Evolutionary conservation across 1,140 invertebrate species (phyloP).

Genomic region (Scaptomyza graminum): DNA sequence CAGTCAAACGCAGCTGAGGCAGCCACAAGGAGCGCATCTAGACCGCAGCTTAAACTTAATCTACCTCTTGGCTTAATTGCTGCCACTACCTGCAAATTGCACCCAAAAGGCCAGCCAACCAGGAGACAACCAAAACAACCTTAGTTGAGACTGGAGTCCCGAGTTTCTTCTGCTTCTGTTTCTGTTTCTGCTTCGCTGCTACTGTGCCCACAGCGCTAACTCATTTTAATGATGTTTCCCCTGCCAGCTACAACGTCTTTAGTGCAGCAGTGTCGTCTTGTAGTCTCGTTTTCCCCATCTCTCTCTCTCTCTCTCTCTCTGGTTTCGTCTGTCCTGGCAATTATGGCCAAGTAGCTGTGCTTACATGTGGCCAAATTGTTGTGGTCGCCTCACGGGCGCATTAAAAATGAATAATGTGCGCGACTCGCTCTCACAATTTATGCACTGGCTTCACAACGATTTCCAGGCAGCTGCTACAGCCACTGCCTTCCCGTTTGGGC

Average conservation of each 20-base stretch:
- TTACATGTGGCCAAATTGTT: slow-evolving; percentile 82
- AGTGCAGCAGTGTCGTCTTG: slow-evolving; percentile 65
- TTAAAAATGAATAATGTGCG: slow-evolving; percentile 82
- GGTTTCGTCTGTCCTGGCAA: slow-evolving; percentile 49
- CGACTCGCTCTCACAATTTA: slow-evolving; percentile 72
- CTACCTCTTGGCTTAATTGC: slow-evolving; percentile 81
- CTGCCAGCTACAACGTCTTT: slow-evolving; percentile 39
- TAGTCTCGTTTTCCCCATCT: slow-evolving; percentile 11
- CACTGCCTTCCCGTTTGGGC: slow-evolving; percentile 13
- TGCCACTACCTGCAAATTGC: slow-evolving; percentile 77
- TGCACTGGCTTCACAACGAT: slow-evolving; percentile 59
- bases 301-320: slow-evolving; percentile 1
- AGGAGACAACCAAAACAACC: slow-evolving; percentile 26
- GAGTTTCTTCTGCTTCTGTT: slow-evolving; percentile 9
- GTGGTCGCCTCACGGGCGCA: slow-evolving; percentile 71
- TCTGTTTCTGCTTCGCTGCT: slow-evolving; percentile 6
- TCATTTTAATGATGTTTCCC: slow-evolving; percentile 76
- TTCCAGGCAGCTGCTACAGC: slow-evolving; percentile 15
- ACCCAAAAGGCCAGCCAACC: slow-evolving; percentile 66
- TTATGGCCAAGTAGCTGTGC: slow-evolving; percentile 78
- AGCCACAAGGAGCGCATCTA: slow-evolving; percentile 39
- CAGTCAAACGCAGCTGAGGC: slow-evolving; percentile 31
- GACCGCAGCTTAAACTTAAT: slow-evolving; percentile 73
- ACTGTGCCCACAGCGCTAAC: slow-evolving; percentile 63
- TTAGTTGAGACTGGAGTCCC: slow-evolving; percentile 16